Base-by-base conservation (phyloP, 2,797 vertebrate genomes). In the Kryptolebias ocellatus region DNA sequence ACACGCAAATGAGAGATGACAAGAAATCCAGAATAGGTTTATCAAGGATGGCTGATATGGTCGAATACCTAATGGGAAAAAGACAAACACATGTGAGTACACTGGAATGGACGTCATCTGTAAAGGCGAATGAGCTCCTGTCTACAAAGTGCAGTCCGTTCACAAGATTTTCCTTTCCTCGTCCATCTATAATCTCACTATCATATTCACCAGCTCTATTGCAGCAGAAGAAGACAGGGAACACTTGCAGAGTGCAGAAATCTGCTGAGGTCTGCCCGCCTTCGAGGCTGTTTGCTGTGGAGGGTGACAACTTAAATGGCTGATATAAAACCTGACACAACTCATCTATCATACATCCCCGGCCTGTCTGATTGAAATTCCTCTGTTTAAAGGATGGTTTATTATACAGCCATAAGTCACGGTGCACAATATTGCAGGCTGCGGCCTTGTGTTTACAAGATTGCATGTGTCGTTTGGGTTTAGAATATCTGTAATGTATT, bases 311-410 rank as follows among this genome's bases (percentile, higher is more conserved):
- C 85, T 90, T 92, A 92, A 93, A 92, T 91, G 87, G 79, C 85
- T 91, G 89, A 91, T 91, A 93, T 91, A 91, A 91, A 93, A 89
- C 80, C 88, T 91, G 90, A 92, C 91, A 90, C 87, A 86, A 84
- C 85, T 88, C 86, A 91, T 91, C 85, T 86, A 87, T 93, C 90
- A 90, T 53, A 79, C 83, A 80, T 87, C 79, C 77, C 72, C 76
- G 60, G 75, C 80, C 80, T 88, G 88, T 90, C 88, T 79, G 73
- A 61, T 79, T 67, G 72, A 78, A 89, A 92, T 86, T 84, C 81
- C 70, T 83, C 72, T 82, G 86, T 92, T 89, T 86, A 85, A 89
- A 88, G 67, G 70, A 88, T 87, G 83, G 74, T 86, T 90, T 90
- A 91, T 90, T 57, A 56, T 65, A 31, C 66, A 67, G 74, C 78